Conservation (phyloP, 2,797 vertebrate genomes). For the Tolypeutes matacus region DNA sequence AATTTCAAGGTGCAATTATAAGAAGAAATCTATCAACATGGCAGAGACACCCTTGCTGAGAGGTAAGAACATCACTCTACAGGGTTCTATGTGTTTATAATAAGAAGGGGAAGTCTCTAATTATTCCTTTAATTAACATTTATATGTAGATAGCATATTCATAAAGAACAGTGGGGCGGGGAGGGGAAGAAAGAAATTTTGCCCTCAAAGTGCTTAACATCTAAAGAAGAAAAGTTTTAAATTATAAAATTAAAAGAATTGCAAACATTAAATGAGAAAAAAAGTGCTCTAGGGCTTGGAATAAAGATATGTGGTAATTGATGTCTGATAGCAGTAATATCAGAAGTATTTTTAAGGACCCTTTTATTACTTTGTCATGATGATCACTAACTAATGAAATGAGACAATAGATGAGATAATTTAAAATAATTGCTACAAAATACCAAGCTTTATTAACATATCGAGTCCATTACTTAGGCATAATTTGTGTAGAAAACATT, state of each 20-base stretch:
- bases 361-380: slow-evolving; percentile 61
- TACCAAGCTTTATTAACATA: slow-evolving; percentile 51
- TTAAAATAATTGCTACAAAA: slow-evolving; percentile 65
- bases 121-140: slow-evolving; percentile 8
- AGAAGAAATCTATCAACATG: not conserved
- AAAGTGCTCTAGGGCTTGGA: not conserved
- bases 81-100: not conserved
- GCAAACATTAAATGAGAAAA: slow-evolving; percentile 17
- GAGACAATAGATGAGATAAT: slow-evolving; percentile 54
- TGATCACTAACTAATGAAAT: slow-evolving; percentile 48
- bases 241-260: slow-evolving; percentile 25
- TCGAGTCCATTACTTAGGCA: slow-evolving; percentile 41
- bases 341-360: slow-evolving; percentile 26
- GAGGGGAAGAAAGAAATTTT: not conserved
- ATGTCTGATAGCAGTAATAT: not conserved
- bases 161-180: not conserved
- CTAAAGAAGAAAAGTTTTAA: slow-evolving; percentile 38
- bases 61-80: not conserved
- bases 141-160: not conserved
- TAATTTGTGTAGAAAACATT: slow-evolving; percentile 21
- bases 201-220: slow-evolving; percentile 26
- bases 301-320: not conserved
- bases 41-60: not conserved
- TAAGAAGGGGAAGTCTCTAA: not conserved
- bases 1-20: not conserved